Evolutionary conservation across 2,888 invertebrate species (phyloP), one percentile per base, ranked within the genome.

Genomic region (Herminia tarsipennalis): DNA sequence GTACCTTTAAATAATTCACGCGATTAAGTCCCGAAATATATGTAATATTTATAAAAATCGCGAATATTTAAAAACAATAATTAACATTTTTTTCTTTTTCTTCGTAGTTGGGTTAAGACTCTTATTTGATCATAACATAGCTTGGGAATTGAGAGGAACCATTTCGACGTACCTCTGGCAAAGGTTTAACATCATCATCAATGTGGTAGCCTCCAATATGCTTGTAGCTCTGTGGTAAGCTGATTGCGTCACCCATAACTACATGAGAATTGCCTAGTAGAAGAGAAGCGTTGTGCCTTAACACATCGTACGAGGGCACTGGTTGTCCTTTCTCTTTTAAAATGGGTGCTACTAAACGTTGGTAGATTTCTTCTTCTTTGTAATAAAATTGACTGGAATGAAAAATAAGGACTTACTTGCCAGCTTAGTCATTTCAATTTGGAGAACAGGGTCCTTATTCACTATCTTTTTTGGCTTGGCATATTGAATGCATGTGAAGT

Each of bases 151-250:
- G n/a, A n/a, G n/a, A n/a, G n/a, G n/a, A n/a, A n/a, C n/a, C n/a
- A n/a, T n/a, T n/a, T n/a, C n/a, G n/a, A n/a, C n/a, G n/a, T 18
- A 76, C 78, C 58, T 70, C 55, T 0, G 75, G 70, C 29, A 78
- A 57, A 2, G 72, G 69, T 27, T 61, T 56, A 3, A 60, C 40
- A 0, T 57, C 46, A 0, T 56, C 48, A 17, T 65, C 53, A 18
- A 78, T 70, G 38, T 78, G 76, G 28, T 63, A 76, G 2, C 75
- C 75, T n/a, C 64, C 72, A 12, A 75, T 55, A 27, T 56, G 44
- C 9, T 60, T 63, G 10, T 60, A 65, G 22, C 48, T 68, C 16
- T 59, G 69, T 1, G 71, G 71, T 9, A 68, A 17, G 9, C 45
- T 43, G 1, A 49, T 6, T n/a, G 64, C 18, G 2, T 47, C 37